These are phyloP conservation scores for Apoda limacodes DNA, from an alignment of 2,888 invertebrate species.

Conservation along the genomic window DNA sequence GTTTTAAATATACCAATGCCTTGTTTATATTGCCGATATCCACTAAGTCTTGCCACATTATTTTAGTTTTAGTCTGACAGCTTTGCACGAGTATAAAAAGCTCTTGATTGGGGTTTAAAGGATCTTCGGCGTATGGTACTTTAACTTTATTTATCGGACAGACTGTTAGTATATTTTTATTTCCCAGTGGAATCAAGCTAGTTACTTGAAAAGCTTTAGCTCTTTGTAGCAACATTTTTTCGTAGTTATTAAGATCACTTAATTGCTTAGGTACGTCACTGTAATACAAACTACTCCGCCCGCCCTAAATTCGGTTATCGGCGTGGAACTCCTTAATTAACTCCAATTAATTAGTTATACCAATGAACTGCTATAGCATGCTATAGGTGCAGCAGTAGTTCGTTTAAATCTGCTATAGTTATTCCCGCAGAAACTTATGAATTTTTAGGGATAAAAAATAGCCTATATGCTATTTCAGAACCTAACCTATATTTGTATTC, in stretches of 20 bases:
- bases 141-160: background rate
- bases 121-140: constrained; percentile 1
- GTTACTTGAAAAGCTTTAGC: constrained; percentile 1
- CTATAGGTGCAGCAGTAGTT: no score
- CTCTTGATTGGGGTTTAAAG: constrained; percentile 5
- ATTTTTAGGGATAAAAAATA: no score
- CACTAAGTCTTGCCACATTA: constrained; percentile 5
- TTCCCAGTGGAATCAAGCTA: constrained; percentile 1
- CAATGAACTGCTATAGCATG: no score
- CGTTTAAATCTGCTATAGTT: no score
- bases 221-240: constrained; percentile 1
- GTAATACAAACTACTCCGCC: constrained; percentile 1
- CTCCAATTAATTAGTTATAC: no score
- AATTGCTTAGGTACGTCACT: constrained; percentile 2
- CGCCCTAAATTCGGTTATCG: no score
- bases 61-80: constrained; percentile 2
- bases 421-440: no score
- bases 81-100: constrained; percentile 3
- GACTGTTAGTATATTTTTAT: constrained; percentile 1
- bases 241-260: constrained; percentile 2
- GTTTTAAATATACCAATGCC: constrained; percentile 1
- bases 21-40: background rate
- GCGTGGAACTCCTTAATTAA: no score
- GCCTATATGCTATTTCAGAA: no score
- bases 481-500: no score